Base-by-base conservation (phyloP, 2,113 vertebrate genomes). In the Macrotus californicus region DNA sequence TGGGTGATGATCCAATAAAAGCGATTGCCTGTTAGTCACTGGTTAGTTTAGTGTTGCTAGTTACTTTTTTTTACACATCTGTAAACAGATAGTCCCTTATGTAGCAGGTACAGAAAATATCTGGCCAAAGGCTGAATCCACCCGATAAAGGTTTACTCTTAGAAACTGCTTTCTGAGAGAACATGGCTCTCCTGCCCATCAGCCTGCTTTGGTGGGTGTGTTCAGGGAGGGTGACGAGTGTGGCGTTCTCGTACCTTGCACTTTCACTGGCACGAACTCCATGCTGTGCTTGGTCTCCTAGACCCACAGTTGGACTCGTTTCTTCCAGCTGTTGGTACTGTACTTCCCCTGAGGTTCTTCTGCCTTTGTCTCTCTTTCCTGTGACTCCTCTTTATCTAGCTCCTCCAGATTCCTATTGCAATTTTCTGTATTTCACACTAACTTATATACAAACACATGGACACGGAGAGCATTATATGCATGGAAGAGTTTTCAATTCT, bases 101-200 rank as follows among this genome's bases (percentile, higher is more conserved):
- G 2, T 36, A 77, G 64, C 56, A 79, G 67, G 39, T 83, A 31
- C 12, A 29, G 43, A 84, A 24, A 76, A 1, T 41, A 48, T 34
- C n/a, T 83, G 76, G 31, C 50, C 84, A 85, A 85, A 97, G 79
- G 41, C 92, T 88, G 52, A 85, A 67, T 88, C 85, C 19, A 11
- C 66, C 90, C 87, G 70, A 72, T 92, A 80, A 90, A 50, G 26
- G 24, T 89, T 54, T 86, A 34, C 52, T 43, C 79, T 59, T 6
- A 94, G 79, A 77, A 77, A 61, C 15, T 73, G 46, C 66, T 89
- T 36, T 90, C 81, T 67, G 6, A 16, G 15, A 72, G 76, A 66
- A 81, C 5, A 10, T 48, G 39, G 50, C 1, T 56, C 6, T 52
- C 21, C 79, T 56, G 41, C 43, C 75, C 56, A 15, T 54, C 34